These are phyloP conservation scores for Gasterosteus aculeatus DNA, from an alignment of 2,113 vertebrate species.

Conservation along the genomic window DNA sequence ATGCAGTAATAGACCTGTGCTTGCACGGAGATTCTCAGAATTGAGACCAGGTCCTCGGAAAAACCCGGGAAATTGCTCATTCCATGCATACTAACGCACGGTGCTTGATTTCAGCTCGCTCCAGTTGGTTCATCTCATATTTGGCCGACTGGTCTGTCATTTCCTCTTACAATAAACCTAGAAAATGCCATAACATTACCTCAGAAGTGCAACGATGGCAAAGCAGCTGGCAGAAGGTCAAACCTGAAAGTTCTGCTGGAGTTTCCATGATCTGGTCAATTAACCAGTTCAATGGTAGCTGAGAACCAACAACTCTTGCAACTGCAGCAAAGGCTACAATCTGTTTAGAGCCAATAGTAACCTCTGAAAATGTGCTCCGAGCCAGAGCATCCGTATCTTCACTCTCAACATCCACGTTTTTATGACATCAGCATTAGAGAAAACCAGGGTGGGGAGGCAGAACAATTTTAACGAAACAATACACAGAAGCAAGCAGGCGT, in stretches of 20 bases:
- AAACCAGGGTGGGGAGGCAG: conserved; percentile 24
- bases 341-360: not conserved
- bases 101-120: conserved; percentile 40
- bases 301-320: conserved; percentile 14
- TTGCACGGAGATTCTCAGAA: conserved; percentile 22
- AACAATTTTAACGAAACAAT: conserved; percentile 27
- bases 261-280: conserved; percentile 33
- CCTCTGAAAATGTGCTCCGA: conserved; percentile 5
- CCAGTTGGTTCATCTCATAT: conserved; percentile 43
- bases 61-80: conserved; percentile 27
- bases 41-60: conserved; percentile 39
- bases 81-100: conserved; percentile 63
- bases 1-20: conserved; percentile 33
- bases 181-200: conserved; percentile 48
- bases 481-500: not conserved
- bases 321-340: conserved; percentile 6
- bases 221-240: conserved; percentile 44
- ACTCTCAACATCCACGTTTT: conserved; percentile 8
- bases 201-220: conserved; percentile 37
- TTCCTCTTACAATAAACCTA: conserved; percentile 47
- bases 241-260: conserved; percentile 37
- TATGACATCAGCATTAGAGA: conserved; percentile 23
- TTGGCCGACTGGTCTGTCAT: conserved; percentile 41
- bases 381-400: conserved; percentile 15
- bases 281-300: not conserved